Evolutionary conservation across 2,888 invertebrate species (phyloP), one percentile per base, ranked within the genome.

Genomic region (Neuroscelio doddi): DNA sequence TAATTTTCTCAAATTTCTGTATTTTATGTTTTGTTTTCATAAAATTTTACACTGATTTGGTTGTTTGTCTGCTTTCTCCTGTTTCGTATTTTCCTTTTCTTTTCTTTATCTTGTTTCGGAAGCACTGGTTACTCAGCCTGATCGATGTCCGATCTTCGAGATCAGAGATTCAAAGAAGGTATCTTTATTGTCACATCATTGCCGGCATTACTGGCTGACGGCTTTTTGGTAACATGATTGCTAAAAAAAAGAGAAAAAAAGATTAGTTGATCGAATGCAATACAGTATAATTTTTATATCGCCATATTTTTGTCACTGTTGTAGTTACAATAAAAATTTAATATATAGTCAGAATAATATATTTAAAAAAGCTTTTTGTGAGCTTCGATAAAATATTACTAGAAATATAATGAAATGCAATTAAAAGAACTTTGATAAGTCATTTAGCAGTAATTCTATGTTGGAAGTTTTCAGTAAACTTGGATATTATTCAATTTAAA

Each of bases 101-200:
- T 57, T 69, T 70, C 50, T 69, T 61, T 64, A 30, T 71, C 52
- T 65, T 56, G 34, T 69, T 63, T 71, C 68, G 76, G 83, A 83
- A 84, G 83, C 83, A 82, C 84, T 79, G 76, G 77, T 70, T 76
- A 73, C 68, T 68, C 59, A 70, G 72, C 74, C 72, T 75, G 74
- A 71, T 73, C 74, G 70, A 69, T 69, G 72, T 51, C 46, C 74
- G 68, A 74, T 76, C 73, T 76, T 78, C 75, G 74, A 77, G 71
- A 80, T 76, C 72, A 70, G 70, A 77, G 72, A 75, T 71, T 73
- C 72, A 73, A 76, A 74, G 73, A 69, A 77, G 74, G 72, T 76
- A 74, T 75, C 76, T 78, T 84, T 84, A 82, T 83, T 84, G 83
- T 84, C 84, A 84, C 83, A 83, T 83, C 82, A 78, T 83, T 77